Conservation (phyloP, 2,113 vertebrate species). For the Aythya baeri region DNA sequence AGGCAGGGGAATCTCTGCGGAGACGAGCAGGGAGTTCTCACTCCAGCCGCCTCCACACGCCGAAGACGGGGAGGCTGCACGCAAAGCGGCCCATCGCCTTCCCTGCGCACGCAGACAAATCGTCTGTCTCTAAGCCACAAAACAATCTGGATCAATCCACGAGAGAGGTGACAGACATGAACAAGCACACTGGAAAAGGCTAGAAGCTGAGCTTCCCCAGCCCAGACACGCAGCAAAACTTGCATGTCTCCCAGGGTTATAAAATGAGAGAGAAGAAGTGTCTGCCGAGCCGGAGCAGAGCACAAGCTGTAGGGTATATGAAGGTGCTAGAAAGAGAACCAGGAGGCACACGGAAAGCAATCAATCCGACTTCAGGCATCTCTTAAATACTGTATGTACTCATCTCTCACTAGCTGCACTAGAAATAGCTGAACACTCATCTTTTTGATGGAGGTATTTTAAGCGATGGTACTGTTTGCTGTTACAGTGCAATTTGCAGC, state of each 20-base stretch:
- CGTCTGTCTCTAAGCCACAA: slow-evolving; percentile 27
- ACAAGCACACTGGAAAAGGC: neutral
- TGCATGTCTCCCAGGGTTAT: neutral
- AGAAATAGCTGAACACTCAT: slow-evolving; percentile 52
- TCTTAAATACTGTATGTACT: slow-evolving; percentile 41
- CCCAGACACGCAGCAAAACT: neutral
- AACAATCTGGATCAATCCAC: neutral
- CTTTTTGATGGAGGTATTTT: slow-evolving; percentile 53
- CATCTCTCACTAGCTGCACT: slow-evolving; percentile 41
- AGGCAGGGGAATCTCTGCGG: neutral
- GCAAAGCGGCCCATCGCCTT: neutral
- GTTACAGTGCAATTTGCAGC: slow-evolving; percentile 29
- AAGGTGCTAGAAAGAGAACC: neutral
- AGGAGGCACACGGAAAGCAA: neutral
- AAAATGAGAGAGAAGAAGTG: neutral
- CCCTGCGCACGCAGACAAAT: neutral
- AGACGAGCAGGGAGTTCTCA: neutral
- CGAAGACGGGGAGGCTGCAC: neutral
- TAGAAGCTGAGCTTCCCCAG: neutral
- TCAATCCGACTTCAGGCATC: slow-evolving; percentile 12
- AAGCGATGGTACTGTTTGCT: slow-evolving; percentile 13
- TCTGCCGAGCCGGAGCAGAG: neutral
- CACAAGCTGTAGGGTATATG: neutral
- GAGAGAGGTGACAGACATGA: slow-evolving; percentile 23
- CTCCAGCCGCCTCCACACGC: neutral